A percentile compares a stretch with the other conserved stretches of the same genome.
phyloP scores from a whole-genome alignment of 2,797 vertebrate genomes.

The Coreius guichenoti region DNA sequence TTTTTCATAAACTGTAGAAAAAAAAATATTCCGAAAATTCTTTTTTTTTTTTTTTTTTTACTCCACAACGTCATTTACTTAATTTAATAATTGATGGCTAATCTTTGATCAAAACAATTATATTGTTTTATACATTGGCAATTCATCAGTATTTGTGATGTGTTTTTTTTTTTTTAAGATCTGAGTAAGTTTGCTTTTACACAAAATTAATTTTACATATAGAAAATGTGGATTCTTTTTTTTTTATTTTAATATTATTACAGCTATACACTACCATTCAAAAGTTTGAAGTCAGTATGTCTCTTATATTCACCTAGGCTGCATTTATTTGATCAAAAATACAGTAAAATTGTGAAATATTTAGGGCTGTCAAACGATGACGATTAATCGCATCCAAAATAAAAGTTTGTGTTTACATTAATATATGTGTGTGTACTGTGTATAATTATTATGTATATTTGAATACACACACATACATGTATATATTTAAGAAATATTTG shows the following conservation, averaged over 20 bases:
- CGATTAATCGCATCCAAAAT: too few relatives aligned
- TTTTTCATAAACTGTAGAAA: background rate
- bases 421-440: too few relatives aligned
- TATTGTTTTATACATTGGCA: background rate
- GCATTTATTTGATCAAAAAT: background rate
- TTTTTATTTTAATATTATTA: background rate
- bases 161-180: background rate
- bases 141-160: too few relatives aligned
- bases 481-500: too few relatives aligned
- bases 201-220: background rate
- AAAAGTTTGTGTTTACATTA: too few relatives aligned
- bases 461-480: too few relatives aligned
- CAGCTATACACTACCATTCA: background rate
- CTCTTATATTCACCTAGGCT: background rate
- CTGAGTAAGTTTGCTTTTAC: background rate
- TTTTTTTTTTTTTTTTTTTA: too few relatives aligned
- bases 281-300: background rate
- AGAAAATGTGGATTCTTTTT: background rate
- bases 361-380: background rate
- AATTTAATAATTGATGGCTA: background rate
- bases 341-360: background rate
- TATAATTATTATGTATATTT: too few relatives aligned
- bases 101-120: background rate
- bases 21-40: too few relatives aligned
- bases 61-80: background rate